phyloP scores from a whole-genome alignment of 1,140 invertebrate species.

The Palaemon carinicauda region DNA sequence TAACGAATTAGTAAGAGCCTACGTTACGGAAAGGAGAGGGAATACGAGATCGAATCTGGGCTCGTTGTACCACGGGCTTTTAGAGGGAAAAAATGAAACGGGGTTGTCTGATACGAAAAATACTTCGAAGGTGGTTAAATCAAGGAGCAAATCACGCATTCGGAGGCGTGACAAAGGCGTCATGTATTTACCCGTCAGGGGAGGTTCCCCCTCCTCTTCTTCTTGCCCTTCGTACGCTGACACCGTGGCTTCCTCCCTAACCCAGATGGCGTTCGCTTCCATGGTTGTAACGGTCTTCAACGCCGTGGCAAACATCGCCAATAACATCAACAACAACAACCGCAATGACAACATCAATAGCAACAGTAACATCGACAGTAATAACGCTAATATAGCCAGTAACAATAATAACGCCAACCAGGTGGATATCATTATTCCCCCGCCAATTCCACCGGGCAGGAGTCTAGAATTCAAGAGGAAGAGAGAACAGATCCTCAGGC shows the following conservation, averaged over 20 bases:
- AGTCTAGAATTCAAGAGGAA: neutral
- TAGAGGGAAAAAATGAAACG: too few species aligned
- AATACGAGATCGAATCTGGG: too few species aligned
- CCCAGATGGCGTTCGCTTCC: constrained; percentile 55
- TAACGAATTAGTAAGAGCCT: neutral
- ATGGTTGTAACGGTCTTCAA: constrained; percentile 49
- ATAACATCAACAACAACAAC: constrained; percentile 57
- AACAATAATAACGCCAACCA: constrained; percentile 53
- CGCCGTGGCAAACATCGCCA: constrained; percentile 47
- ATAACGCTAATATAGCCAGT: constrained; percentile 50
- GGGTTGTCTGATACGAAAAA: too few species aligned
- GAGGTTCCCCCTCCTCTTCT: neutral
- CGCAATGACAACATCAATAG: constrained; percentile 49
- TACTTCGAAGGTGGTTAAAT: too few species aligned
- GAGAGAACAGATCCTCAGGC: neutral
- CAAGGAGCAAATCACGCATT: too few species aligned
- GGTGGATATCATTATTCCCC: constrained; percentile 45
- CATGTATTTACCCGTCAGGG: constrained; percentile 44
- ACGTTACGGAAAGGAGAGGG: neutral
- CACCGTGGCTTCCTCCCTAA: constrained; percentile 41
- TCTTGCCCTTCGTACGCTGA: constrained; percentile 49
- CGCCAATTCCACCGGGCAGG: neutral
- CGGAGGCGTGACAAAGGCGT: constrained; percentile 6
- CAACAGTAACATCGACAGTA: constrained; percentile 50
- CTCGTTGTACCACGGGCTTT: too few species aligned